Evolutionary conservation across 1,140 invertebrate species (phyloP).

Genomic region (Muscidifurax raptorellus): DNA sequence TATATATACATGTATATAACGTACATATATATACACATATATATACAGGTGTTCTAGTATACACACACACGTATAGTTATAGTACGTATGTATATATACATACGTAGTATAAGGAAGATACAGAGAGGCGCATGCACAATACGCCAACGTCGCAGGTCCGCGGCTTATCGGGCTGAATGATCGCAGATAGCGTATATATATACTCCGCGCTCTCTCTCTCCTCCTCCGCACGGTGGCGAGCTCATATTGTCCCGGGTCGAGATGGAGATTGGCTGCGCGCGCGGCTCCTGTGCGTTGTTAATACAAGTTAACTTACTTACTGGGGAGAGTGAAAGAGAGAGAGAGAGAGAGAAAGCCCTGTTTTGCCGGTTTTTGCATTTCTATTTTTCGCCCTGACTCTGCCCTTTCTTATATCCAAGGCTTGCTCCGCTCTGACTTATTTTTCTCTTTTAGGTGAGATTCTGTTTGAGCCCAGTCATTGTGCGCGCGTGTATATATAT

Average conservation of each 20-base stretch:
- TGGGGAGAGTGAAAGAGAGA: constrained; percentile 7
- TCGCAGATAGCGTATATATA: constrained; percentile 70
- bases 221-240: constrained; percentile 51
- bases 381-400: constrained; percentile 31
- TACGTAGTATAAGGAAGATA: background rate
- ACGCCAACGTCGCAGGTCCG: constrained; percentile 56
- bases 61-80: too few species aligned
- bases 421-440: constrained; percentile 25
- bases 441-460: constrained; percentile 29
- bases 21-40: background rate
- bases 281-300: constrained; percentile 53
- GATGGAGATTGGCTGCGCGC: constrained; percentile 39
- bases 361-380: background rate
- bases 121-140: constrained; percentile 59
- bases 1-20: background rate
- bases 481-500: background rate
- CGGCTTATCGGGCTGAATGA: constrained; percentile 68
- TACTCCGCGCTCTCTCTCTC: constrained; percentile 41
- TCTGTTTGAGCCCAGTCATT: constrained; percentile 40
- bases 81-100: background rate
- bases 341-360: constrained; percentile 4
- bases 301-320: constrained; percentile 53
- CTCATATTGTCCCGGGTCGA: constrained; percentile 71
- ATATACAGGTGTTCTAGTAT: background rate
- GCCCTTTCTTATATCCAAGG: constrained; percentile 57